Base-by-base conservation (phyloP, 35 echinoderm and acorn worm genomes). In the Hemicentrotus pulcherrimus region DNA sequence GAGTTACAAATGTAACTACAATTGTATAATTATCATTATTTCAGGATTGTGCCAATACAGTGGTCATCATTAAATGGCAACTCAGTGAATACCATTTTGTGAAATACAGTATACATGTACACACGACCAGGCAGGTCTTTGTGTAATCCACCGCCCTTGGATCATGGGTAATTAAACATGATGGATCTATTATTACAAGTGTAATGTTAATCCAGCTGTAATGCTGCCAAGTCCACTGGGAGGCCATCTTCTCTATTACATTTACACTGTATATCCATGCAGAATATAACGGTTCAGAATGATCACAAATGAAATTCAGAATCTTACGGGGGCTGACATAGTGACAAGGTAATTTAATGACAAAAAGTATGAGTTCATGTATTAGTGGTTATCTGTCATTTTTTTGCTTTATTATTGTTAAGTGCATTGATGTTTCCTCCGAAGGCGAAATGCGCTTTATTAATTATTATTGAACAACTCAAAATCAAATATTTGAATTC, bases 171-270 rank as follows among this genome's bases (percentile, higher is more conserved):
- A 78, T 78, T 78, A 78, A 78, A 78, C 65, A 22, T 78, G 65
- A 78, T 78, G 65, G 65, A 78, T 78, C 65, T 78, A 78, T n/a
- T 78, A 78, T 78, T 78, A 78, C 65, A 78, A 78, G 65, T 28
- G 65, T 4, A 78, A 78, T 78, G 65, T 78, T 28, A 78, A 78
- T 78, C n/a, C 22, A 78, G 65, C 22, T 78, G 65, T 78, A 78
- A 78, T 78, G 28, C 22, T 28, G 61, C 65, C 65, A 78, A 78
- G 22, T 78, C 65, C 65, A 15, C 65, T 78, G 19, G 28, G 24
- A 15, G 24, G 4, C 65, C 18, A n/a, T 22, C 65, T 7, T 78
- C 65, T 78, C 65, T 78, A 78, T 78, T 28, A n/a, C 65, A 78
- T 78, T 22, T 8, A 78, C 2, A n/a, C 65, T 78, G 65, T 78